phyloP scores from a whole-genome alignment of 2,797 vertebrate genomes.

The Pteropus rufus region DNA sequence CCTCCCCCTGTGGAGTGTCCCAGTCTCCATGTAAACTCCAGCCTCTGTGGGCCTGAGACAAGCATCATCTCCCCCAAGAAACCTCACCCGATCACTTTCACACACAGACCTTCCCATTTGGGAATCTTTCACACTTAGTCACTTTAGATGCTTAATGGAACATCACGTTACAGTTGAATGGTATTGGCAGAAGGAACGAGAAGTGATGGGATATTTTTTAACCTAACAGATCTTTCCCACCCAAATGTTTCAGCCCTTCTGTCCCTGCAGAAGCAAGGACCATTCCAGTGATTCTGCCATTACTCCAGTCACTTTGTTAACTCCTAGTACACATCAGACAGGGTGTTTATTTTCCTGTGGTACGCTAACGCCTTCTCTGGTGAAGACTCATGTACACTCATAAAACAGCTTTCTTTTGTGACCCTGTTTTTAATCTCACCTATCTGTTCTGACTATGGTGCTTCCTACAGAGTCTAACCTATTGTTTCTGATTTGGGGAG shows the following conservation, averaged over 20 bases:
- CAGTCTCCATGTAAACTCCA: neutral
- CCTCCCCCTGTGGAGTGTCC: no score
- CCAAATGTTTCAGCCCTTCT: neutral
- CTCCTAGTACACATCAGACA: neutral
- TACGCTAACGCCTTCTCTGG: neutral
- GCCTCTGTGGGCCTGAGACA: neutral
- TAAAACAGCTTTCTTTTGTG: neutral
- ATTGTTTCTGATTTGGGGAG: neutral
- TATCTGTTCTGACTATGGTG: neutral
- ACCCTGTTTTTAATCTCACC: neutral
- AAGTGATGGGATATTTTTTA: neutral
- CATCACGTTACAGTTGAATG: neutral
- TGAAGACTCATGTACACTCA: neutral
- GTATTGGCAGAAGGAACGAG: constrained; percentile 16
- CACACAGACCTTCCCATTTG: neutral
- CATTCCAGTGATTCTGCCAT: neutral
- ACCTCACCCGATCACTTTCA: neutral
- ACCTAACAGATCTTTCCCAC: neutral
- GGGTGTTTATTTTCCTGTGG: neutral
- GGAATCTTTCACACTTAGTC: neutral
- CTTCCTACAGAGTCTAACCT: neutral
- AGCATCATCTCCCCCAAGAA: neutral
- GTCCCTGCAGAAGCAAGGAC: neutral
- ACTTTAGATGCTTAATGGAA: neutral
- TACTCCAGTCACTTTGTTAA: neutral